A percentile compares a stretch with the other conserved stretches of the same genome.
Conservation (phyloP, 2,113 vertebrate genomes). For the Sylvia atricapilla region DNA sequence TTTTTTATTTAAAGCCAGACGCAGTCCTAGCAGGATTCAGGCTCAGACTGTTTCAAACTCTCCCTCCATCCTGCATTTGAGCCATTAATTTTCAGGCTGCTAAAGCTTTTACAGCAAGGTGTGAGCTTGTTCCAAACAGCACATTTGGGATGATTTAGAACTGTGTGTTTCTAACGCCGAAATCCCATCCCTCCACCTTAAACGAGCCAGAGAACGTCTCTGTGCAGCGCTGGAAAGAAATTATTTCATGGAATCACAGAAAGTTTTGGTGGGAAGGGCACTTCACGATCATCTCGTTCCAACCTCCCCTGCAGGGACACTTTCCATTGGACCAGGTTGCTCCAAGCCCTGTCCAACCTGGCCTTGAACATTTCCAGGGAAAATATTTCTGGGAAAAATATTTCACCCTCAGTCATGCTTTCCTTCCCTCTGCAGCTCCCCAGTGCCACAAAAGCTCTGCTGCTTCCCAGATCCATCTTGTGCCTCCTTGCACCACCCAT, state of each 20-base stretch:
- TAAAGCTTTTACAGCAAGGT: not conserved
- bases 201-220: not conserved
- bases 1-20: not conserved
- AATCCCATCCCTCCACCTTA: not conserved
- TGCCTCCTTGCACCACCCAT: not conserved
- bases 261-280: not conserved
- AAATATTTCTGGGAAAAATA: not conserved
- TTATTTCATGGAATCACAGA: not conserved
- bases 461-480: accelerated
- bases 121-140: not conserved
- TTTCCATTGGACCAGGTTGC: not conserved
- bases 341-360: not conserved
- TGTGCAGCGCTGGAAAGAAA: not conserved
- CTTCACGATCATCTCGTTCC: not conserved
- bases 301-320: not conserved
- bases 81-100: not conserved
- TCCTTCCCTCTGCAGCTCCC: not conserved
- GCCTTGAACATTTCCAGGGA: not conserved
- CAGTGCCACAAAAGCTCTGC: not conserved
- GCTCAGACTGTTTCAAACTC: not conserved
- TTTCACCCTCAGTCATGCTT: not conserved
- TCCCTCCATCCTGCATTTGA: not conserved
- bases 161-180: not conserved
- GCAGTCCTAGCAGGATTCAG: not conserved
- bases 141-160: not conserved